These are phyloP conservation scores for Saccostrea cuccullata DNA, from an alignment of 1,140 invertebrate species.

Conservation along the genomic window DNA sequence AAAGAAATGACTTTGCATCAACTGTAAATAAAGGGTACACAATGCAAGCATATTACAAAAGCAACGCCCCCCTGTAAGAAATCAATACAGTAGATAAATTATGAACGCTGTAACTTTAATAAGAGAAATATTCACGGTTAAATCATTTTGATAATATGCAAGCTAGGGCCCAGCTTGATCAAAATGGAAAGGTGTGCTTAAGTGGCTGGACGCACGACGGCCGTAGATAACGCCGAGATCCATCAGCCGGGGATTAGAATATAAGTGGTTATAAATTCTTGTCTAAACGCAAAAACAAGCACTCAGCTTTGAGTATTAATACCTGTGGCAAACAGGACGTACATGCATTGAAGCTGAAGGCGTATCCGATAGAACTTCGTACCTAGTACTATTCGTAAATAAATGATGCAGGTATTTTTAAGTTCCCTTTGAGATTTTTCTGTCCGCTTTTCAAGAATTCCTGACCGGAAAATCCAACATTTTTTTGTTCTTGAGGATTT, in stretches of 20 bases:
- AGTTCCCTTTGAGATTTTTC: background rate
- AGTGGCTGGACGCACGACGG: background rate
- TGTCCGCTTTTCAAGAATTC: background rate
- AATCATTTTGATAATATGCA: background rate
- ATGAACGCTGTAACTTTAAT: background rate
- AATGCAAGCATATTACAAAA: background rate
- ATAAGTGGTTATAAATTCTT: constrained; percentile 36
- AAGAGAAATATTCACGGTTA: background rate
- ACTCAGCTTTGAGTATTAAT: constrained; percentile 16
- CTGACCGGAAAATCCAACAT: background rate
- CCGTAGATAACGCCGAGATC: background rate
- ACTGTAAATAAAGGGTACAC: background rate
- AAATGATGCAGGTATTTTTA: background rate
- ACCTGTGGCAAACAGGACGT: background rate
- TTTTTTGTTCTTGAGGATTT: background rate
- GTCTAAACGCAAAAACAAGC: constrained; percentile 33
- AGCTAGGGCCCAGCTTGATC: background rate
- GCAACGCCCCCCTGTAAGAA: background rate
- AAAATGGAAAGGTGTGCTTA: constrained; percentile 19
- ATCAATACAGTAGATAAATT: constrained; percentile 16
- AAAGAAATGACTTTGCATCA: constrained; percentile 8
- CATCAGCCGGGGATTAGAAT: constrained; percentile 2
- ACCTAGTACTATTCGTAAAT: background rate
- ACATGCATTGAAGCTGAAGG: background rate
- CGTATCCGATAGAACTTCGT: background rate